phyloP scores from a whole-genome alignment of 1,140 invertebrate genomes.

The Pachypsylla venusta region DNA sequence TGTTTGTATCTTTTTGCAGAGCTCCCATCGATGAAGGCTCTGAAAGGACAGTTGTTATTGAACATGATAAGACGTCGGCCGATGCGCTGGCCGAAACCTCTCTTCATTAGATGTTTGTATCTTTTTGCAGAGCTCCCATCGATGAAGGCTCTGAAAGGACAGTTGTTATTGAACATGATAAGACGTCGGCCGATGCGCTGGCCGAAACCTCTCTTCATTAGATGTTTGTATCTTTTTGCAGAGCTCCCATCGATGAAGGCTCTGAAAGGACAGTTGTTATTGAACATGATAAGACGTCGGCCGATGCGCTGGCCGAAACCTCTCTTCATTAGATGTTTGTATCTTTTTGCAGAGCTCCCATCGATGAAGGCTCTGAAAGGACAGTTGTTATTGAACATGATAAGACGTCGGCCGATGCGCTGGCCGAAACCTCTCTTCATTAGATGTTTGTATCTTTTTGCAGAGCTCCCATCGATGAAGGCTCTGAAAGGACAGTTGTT shows the following conservation, averaged over 20 bases:
- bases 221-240: too few species aligned
- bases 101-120: too few species aligned
- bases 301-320: constrained; percentile 63
- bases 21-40: constrained; percentile 82
- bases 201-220: too few species aligned
- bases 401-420: constrained; percentile 54
- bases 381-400: constrained; percentile 66
- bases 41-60: constrained; percentile 63
- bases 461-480: constrained; percentile 80
- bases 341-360: constrained; percentile 61
- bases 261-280: constrained; percentile 67
- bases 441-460: too few species aligned
- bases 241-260: constrained; percentile 80
- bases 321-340: too few species aligned
- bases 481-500: constrained; percentile 62
- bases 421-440: too few species aligned
- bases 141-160: constrained; percentile 72
- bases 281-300: constrained; percentile 57
- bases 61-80: constrained; percentile 61
- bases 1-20: too few species aligned
- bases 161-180: constrained; percentile 63
- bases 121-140: constrained; percentile 63
- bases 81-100: constrained; percentile 60
- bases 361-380: constrained; percentile 73
- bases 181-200: constrained; percentile 58